Evolutionary conservation across 2,888 invertebrate species (phyloP), one percentile per base, ranked within the genome.

Genomic region (Cephonodes hylas): DNA sequence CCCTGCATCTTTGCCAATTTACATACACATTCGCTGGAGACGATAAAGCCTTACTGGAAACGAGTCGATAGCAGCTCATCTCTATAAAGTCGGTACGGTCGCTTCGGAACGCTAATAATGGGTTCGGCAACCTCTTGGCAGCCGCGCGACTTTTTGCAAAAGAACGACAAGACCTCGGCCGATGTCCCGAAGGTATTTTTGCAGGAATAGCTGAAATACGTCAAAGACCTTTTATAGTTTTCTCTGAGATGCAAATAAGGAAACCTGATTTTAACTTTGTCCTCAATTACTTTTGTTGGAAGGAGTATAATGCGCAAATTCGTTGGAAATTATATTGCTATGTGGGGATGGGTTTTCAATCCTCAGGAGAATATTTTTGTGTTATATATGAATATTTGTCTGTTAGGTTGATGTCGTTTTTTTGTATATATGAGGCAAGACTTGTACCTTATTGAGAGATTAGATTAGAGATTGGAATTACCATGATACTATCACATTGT

Each of bases 91-190:
- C 34, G 7, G 56, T 27, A 42, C 48, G 44, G 25, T 56, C 57
- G 23, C 15, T 23, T 59, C 57, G 64, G 60, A 66, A 64, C 64
- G 67, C 68, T 70, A 68, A 70, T 71, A 72, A 68, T 67, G 66
- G 65, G 69, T 66, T 68, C 64, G 61, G 61, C 48, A 60, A 62
- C 66, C 69, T 61, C 53, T 56, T 44, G 44, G 23, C 42, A 58
- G 38, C 38, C 38, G 57, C 57, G 57, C 38, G 38, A 58, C 42
- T 58, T 58, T 57, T 58, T 42, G 15, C n/a, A 58, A 58, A 58
- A 58, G 13, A 42, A 58, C 13, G n/a, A 42, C 48, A 53, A 53
- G 23, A 31, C 27, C 31, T 10, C 53, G 18, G 31, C n/a, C 18
- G 53, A 27, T 31, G 53, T 53, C 18, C 53, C 31, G 31, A 20